Evolutionary conservation across 1,140 invertebrate species (phyloP).

Genomic region (Drosophila virilis): DNA sequence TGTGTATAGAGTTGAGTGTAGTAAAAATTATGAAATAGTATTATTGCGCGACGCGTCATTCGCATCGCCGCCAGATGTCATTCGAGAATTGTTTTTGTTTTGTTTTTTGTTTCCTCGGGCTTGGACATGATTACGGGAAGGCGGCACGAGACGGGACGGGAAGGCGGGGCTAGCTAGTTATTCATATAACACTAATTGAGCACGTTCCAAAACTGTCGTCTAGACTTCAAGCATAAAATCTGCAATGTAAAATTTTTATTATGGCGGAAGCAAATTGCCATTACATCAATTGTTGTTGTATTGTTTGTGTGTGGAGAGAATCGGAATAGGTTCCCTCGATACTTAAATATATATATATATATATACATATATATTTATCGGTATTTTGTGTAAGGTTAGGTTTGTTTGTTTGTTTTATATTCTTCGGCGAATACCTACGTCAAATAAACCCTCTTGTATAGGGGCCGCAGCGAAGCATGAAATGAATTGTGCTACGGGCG

Average conservation of each 20-base stretch:
- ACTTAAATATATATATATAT: background rate
- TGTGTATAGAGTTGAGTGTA: constrained; percentile 10
- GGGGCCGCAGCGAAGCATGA: constrained; percentile 33
- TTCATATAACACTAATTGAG: constrained; percentile 64
- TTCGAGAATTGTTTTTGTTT: constrained; percentile 53
- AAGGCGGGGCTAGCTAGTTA: constrained; percentile 20
- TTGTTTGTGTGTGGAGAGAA: constrained; percentile 16
- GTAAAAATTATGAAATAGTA: constrained; percentile 61
- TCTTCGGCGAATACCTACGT: constrained; percentile 8
- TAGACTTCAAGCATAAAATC: constrained; percentile 80
- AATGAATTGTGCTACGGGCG: constrained; percentile 55
- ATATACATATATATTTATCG: constrained; percentile 2
- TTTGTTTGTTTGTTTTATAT: constrained; percentile 53
- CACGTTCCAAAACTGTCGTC: constrained; percentile 80
- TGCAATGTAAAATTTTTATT: constrained; percentile 74
- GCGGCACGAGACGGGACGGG: background rate
- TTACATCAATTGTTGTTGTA: constrained; percentile 55
- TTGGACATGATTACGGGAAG: background rate
- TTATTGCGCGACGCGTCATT: constrained; percentile 33
- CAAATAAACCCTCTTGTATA: constrained; percentile 30
- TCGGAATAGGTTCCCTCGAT: constrained; percentile 34
- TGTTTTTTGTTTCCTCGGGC: background rate
- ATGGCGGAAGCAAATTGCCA: constrained; percentile 62
- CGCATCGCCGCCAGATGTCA: constrained; percentile 41
- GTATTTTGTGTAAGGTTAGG: constrained; percentile 57